These are phyloP conservation scores for Ariopsis seemanni DNA, from an alignment of 2,113 vertebrate species.

Conservation along the genomic window DNA sequence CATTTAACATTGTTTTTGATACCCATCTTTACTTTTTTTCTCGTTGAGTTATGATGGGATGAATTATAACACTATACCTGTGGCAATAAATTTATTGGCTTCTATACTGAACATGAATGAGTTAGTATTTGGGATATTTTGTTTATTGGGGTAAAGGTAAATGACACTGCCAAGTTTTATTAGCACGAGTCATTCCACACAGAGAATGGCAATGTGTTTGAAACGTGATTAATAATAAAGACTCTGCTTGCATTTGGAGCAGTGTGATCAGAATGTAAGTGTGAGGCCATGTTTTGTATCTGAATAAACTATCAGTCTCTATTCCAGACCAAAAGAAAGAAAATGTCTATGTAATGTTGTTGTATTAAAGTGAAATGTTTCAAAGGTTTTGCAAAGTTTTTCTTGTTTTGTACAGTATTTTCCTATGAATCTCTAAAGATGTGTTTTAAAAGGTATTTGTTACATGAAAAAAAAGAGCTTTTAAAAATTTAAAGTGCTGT, in stretches of 20 bases:
- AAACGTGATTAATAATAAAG: neutral
- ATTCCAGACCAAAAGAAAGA: conserved; percentile 81
- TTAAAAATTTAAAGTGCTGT: neutral
- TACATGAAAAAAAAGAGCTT: conserved; percentile 29
- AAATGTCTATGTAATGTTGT: conserved; percentile 57
- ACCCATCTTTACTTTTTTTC: neutral
- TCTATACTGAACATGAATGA: conserved; percentile 14
- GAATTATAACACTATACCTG: conserved; percentile 9
- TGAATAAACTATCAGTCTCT: conserved; percentile 75
- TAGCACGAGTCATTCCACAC: conserved; percentile 5
- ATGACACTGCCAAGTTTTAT: conserved; percentile 13
- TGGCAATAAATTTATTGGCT: conserved; percentile 21
- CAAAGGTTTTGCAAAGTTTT: conserved; percentile 89
- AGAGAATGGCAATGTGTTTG: neutral
- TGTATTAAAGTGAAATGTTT: conserved; percentile 66
- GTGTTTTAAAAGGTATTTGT: conserved; percentile 77
- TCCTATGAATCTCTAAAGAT: conserved; percentile 55
- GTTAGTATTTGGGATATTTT: conserved; percentile 3
- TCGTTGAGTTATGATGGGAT: neutral
- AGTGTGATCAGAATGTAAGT: conserved; percentile 80
- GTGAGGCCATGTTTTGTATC: conserved; percentile 65
- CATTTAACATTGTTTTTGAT: neutral
- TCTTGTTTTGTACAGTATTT: conserved; percentile 90
- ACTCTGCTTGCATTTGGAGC: conserved; percentile 49
- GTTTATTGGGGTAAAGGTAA: conserved; percentile 2